Evolutionary conservation across 2,113 vertebrate genomes (phyloP).

Genomic region (Thunnus maccoyii): DNA sequence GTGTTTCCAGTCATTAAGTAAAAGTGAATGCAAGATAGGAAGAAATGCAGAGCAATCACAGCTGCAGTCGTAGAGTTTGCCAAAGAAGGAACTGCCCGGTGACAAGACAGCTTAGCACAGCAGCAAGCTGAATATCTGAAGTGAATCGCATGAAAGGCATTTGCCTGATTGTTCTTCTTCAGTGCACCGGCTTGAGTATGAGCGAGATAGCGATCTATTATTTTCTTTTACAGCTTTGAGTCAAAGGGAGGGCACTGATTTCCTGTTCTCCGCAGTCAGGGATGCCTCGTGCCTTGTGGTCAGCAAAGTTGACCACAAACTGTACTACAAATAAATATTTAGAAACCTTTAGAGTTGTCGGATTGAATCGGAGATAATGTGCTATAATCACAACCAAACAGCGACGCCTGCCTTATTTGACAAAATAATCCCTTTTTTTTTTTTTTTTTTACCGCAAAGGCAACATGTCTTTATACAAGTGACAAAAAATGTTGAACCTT

Average conservation of each 20-base stretch:
- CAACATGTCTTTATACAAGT: background rate
- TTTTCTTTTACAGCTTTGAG: slow-evolving; percentile 74
- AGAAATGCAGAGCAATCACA: slow-evolving; percentile 31
- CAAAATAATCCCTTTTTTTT: background rate
- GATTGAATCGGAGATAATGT: background rate
- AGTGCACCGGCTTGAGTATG: slow-evolving; percentile 73
- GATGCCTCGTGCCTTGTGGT: slow-evolving; percentile 61
- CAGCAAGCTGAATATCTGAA: slow-evolving; percentile 59
- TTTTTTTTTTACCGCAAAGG: slow-evolving; percentile 8
- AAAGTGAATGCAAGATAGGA: slow-evolving; percentile 13
- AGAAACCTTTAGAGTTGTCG: background rate
- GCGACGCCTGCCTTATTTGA: background rate
- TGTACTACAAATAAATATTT: slow-evolving; percentile 44
- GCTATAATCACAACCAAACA: background rate
- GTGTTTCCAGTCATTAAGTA: background rate
- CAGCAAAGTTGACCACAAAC: slow-evolving; percentile 55
- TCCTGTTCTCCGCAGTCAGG: slow-evolving; percentile 57
- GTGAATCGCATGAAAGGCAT: slow-evolving; percentile 78
- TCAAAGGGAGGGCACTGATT: slow-evolving; percentile 70
- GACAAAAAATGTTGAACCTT: background rate
- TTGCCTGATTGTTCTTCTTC: slow-evolving; percentile 83
- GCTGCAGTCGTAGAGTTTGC: slow-evolving; percentile 36
- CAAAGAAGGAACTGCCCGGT: slow-evolving; percentile 76
- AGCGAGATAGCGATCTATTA: slow-evolving; percentile 80
- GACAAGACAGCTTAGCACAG: slow-evolving; percentile 53